phyloP scores from a whole-genome alignment of 2,797 vertebrate genomes.

The Paratrypauchen microcephalus region DNA sequence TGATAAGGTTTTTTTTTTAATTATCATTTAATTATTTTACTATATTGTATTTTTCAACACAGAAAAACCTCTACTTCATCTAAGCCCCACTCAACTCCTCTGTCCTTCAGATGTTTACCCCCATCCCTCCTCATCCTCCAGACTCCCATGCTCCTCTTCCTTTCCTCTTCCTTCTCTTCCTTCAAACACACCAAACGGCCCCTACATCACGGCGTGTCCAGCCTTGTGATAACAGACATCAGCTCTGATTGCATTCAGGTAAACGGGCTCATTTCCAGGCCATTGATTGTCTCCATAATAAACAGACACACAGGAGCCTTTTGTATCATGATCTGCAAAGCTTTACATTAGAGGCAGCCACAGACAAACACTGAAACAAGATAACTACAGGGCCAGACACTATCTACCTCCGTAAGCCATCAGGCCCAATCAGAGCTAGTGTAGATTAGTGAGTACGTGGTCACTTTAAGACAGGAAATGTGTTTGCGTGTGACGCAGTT shows the following conservation, averaged over 20 bases:
- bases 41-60: background rate
- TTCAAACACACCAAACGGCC: slow-evolving; percentile 15
- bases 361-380: slow-evolving; percentile 48
- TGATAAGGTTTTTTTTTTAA: too few species aligned
- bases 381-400: slow-evolving; percentile 33
- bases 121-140: slow-evolving; percentile 7
- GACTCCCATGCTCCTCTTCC: too few species aligned
- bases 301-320: slow-evolving; percentile 67
- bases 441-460: slow-evolving; percentile 42
- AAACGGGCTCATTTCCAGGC: slow-evolving; percentile 60
- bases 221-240: slow-evolving; percentile 59
- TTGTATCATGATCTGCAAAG: slow-evolving; percentile 31
- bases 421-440: slow-evolving; percentile 15
- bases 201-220: slow-evolving; percentile 53
- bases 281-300: slow-evolving; percentile 66
- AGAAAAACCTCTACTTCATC: background rate
- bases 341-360: slow-evolving; percentile 37
- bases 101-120: slow-evolving; percentile 45
- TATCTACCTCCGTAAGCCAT: slow-evolving; percentile 21
- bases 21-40: background rate
- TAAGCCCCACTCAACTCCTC: slow-evolving; percentile 40
- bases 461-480: slow-evolving; percentile 55
- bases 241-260: slow-evolving; percentile 70
- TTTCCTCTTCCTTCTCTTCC: background rate
- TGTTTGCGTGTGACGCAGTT: slow-evolving; percentile 31